phyloP scores from a whole-genome alignment of 2,113 vertebrate genomes.

The Laticauda colubrina region DNA sequence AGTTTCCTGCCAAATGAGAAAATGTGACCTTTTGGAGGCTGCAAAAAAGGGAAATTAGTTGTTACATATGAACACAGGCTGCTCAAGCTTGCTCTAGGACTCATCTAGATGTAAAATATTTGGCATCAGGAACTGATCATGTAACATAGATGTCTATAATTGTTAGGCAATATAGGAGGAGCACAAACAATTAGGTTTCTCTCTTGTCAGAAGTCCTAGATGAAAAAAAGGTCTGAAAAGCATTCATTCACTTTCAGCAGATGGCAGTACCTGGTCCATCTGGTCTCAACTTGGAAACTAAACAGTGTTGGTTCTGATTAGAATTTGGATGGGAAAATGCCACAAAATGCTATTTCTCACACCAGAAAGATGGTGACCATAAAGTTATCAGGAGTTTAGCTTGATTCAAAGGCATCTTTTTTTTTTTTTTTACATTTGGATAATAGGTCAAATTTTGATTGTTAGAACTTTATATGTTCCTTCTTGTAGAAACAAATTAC shows the following conservation, averaged over 20 bases:
- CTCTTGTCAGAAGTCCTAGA: neutral
- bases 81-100: neutral
- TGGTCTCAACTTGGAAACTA: neutral
- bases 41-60: neutral
- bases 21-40: neutral
- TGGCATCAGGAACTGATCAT: neutral
- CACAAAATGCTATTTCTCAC: neutral
- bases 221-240: neutral
- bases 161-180: neutral
- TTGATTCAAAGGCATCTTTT: neutral
- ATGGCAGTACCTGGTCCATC: neutral
- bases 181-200: neutral
- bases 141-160: neutral
- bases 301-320: neutral
- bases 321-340: neutral
- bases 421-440: neutral
- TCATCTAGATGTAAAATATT: neutral
- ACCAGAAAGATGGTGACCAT: neutral
- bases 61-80: neutral
- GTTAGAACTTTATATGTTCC: neutral
- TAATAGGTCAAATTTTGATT: neutral
- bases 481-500: neutral
- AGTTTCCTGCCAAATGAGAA: neutral
- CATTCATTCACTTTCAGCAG: neutral
- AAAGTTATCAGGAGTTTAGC: neutral